Evolutionary conservation across 2,113 vertebrate genomes (phyloP), one percentile per base, ranked within the genome.

Genomic region (Todiramphus chloris): DNA sequence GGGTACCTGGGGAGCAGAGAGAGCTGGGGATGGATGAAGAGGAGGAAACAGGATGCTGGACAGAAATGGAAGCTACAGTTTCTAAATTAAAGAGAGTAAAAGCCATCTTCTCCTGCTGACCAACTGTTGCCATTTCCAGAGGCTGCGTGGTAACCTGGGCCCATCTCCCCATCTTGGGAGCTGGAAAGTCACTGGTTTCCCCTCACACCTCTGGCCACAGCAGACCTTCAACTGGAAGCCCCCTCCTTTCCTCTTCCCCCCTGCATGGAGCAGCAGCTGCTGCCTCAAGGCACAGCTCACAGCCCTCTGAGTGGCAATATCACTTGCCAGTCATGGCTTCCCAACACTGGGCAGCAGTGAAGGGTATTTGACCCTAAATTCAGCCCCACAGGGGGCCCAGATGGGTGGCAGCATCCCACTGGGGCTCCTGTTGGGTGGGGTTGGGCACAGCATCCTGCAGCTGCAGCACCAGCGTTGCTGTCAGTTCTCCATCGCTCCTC

Each of bases 161-260:
- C 63, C 0, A 2, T 28, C 14, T 68, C 30, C 28, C 21, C 43
- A 53, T 37, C 33, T 21, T 0, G 2, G 23, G 11, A 18, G 12
- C 56, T 70, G 72, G 44, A 13, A 70, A 85, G 30, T n/a, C 12
- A 1, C 43, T 24, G 87, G 16, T 60, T 87, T 63, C 55, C 48
- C 72, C 25, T 13, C 14, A 8, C 1, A 0, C 25, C 44, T 7
- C 28, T 21, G 14, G 30, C 60, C 14, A 3, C 46, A 79, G 21
- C 10, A 2, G n/a, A 39, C 28, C 43, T 39, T 55, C 2, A 18
- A 24, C 44, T 53, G 64, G 16, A 48, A 28, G 4, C 17, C 8
- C 21, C 18, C 30, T 41, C 28, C 41, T 8, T 11, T 16, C 48
- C 33, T 18, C 39, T 23, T n/a, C 28, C 44, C 58, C 5, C 1